Evolutionary conservation across 2,797 vertebrate species (phyloP).

Genomic region (Pseudochaenichthys georgianus): DNA sequence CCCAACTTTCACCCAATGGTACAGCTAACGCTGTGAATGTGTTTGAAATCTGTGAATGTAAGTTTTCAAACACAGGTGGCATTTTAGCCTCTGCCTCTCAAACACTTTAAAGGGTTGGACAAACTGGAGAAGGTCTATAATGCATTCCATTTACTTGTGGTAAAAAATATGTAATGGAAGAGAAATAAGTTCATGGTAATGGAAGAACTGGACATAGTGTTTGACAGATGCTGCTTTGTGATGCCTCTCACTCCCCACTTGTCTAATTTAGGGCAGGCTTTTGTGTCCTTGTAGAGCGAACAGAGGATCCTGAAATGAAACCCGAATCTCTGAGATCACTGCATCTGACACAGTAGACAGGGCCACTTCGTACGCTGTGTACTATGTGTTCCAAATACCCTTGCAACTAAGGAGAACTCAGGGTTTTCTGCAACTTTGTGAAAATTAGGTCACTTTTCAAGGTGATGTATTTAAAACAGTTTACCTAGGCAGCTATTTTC

Average conservation of each 20-base stretch:
- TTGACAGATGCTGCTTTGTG: constrained; percentile 68
- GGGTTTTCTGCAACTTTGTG: background rate
- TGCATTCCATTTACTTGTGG: constrained; percentile 1
- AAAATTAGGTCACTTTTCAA: constrained; percentile 6
- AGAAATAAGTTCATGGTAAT: too few species aligned
- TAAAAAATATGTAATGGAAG: constrained; percentile 44
- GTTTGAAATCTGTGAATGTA: too few species aligned
- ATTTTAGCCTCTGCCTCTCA: too few species aligned
- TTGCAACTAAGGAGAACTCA: constrained; percentile 5
- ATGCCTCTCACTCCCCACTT: constrained; percentile 3
- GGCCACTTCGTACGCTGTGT: constrained; percentile 39
- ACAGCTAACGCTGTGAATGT: too few species aligned
- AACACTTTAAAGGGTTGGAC: too few species aligned
- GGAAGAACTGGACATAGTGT: constrained; percentile 27
- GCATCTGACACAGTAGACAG: constrained; percentile 29
- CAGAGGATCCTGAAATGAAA: constrained; percentile 56
- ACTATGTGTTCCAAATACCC: constrained; percentile 13
- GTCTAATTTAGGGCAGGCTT: constrained; percentile 45
- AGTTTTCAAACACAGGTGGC: too few species aligned
- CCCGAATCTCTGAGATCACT: constrained; percentile 64
- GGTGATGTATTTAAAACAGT: too few species aligned
- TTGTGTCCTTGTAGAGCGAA: constrained; percentile 55
- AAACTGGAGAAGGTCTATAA: too few species aligned
- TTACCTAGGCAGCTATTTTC: background rate
- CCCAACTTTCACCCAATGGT: too few species aligned